Base-by-base conservation (phyloP, 2,888 invertebrate species). In the Elysia crispata region DNA sequence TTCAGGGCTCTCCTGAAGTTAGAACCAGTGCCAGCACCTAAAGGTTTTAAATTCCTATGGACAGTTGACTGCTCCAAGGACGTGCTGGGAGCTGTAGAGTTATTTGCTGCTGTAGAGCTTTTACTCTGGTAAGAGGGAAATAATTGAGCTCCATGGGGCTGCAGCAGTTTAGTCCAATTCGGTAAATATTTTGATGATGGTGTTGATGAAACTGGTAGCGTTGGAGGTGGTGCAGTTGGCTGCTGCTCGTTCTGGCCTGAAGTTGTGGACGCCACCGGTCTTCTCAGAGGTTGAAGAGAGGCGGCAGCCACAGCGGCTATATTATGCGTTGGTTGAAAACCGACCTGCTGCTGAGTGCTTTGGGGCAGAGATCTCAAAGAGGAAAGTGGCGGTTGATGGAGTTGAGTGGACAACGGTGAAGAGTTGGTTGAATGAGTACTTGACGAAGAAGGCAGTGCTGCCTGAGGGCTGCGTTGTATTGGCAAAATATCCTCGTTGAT, bases 401-500 rank as follows among this genome's bases (percentile, higher is more conserved):
- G 66, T 23, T 18, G 11, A 3, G 20, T n/a, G n/a, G n/a, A 64
- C 23, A 6, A 30, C 20, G n/a, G 50, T 5, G 6, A 57, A 25
- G 15, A 28, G 67, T 41, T 41, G 3, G 41, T 11, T 41, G 41
- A 6, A 41, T 41, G 41, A 11, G 41, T 11, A 41, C 41, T 11
- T 3, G 41, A 11, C 11, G 41, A 41, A 11, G 41, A 3, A 6
- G 41, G 41, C 41, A 41, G 41, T 41, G 41, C 41, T 6, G 41
- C 41, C 41, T 41, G 41, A 3, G 41, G 41, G 41, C 41, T 41
- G 41, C 41, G 41, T 11, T 41, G 41, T 3, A 41, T 3, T n/a
- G 79, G 79, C 8, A 79, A 54, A 67, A 79, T 79, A n/a, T 76
- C 80, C 33, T 80, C 76, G 66, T 80, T 76, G 15, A 80, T 80